Conservation (phyloP, 2,888 invertebrate species). For the Ectemnius cavifrons region DNA sequence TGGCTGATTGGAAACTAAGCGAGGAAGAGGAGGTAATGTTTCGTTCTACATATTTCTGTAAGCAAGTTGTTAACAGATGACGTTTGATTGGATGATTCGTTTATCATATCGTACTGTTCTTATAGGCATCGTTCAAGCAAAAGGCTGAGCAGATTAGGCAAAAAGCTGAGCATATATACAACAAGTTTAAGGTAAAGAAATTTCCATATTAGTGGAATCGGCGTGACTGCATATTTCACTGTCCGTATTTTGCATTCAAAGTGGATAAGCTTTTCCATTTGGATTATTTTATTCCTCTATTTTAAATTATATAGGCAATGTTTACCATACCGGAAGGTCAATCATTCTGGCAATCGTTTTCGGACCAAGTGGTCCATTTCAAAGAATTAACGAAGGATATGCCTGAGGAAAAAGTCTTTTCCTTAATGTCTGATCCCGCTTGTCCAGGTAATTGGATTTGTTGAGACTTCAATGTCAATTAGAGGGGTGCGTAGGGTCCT, state of each 20-base stretch:
- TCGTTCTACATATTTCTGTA: too few species aligned
- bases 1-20: slow-evolving; percentile 85
- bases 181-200: slow-evolving; percentile 79
- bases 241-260: not conserved
- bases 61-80: too few species aligned
- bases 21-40: slow-evolving; percentile 80
- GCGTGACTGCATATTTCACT: too few species aligned
- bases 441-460: slow-evolving; percentile 73
- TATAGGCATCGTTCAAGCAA: slow-evolving; percentile 80
- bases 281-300: not conserved
- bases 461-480: not conserved
- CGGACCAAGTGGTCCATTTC: slow-evolving; percentile 84
- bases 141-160: slow-evolving; percentile 85
- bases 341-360: slow-evolving; percentile 87
- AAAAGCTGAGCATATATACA: slow-evolving; percentile 83
- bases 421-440: slow-evolving; percentile 83
- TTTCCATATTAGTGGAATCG: not conserved
- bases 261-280: not conserved
- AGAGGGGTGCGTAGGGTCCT: not conserved
- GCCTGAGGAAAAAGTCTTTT: slow-evolving; percentile 81
- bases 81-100: not conserved
- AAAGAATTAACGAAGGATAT: slow-evolving; percentile 84
- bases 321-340: slow-evolving; percentile 83
- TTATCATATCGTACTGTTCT: slow-evolving; percentile 7
- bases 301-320: slow-evolving; percentile 78